Evolutionary conservation across 2,888 invertebrate species (phyloP).

Genomic region (Tridacna crocea): DNA sequence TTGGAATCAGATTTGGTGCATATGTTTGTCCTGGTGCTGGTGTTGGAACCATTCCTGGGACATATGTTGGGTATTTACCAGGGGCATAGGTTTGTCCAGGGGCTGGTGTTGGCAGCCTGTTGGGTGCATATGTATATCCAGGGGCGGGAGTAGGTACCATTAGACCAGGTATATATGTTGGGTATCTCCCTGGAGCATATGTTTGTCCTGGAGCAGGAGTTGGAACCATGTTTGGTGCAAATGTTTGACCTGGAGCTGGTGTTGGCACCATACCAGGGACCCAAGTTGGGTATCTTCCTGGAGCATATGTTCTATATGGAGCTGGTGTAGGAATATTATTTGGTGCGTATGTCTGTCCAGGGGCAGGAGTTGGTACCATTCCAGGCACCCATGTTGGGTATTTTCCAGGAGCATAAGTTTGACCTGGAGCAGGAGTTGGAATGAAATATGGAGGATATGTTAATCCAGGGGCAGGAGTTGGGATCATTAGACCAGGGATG

Average conservation of each 20-base stretch:
- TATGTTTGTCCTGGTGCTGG: conserved; percentile 59
- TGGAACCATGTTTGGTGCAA: conserved; percentile 60
- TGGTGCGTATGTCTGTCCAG: conserved; percentile 61
- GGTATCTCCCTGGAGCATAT: conserved; percentile 55
- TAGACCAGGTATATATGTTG: conserved; percentile 57
- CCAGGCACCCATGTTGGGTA: conserved; percentile 60
- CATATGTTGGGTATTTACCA: conserved; percentile 56
- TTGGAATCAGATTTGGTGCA: conserved; percentile 56
- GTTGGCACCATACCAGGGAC: conserved; percentile 64
- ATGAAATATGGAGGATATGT: conserved; percentile 59
- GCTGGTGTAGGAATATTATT: conserved; percentile 59
- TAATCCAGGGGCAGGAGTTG: conserved; percentile 62
- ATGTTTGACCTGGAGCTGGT: conserved; percentile 62
- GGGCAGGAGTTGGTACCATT: conserved; percentile 63
- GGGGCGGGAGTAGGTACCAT: conserved; percentile 65
- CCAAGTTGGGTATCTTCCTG: conserved; percentile 57
- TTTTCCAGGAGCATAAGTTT: conserved; percentile 61
- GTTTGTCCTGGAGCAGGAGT: conserved; percentile 52
- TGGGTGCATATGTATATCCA: conserved; percentile 56
- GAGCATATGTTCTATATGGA: conserved; percentile 63
- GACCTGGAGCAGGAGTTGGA: conserved; percentile 65
- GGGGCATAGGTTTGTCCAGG: conserved; percentile 62
- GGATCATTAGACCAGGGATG: conserved; percentile 56
- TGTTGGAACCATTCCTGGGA: conserved; percentile 63
- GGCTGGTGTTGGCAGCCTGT: conserved; percentile 55